Conservation (phyloP, 2,797 vertebrate genomes). For the Poecilia gillii region DNA sequence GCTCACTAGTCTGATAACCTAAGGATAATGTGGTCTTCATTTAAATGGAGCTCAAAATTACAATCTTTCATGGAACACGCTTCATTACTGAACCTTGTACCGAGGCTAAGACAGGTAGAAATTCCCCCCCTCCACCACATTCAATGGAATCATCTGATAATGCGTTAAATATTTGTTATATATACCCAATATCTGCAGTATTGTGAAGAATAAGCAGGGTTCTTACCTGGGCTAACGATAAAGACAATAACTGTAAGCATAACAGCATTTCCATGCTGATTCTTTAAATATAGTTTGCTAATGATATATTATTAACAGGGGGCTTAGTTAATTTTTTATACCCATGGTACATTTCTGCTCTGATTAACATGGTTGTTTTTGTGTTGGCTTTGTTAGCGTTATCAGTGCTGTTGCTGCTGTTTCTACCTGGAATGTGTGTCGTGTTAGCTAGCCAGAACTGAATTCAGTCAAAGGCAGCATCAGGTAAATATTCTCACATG, state of each 20-base stretch:
- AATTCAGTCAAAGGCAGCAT: background rate
- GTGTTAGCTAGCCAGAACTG: background rate
- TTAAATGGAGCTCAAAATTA: background rate
- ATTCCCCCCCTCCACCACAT: background rate
- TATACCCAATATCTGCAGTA: background rate
- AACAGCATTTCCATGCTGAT: background rate
- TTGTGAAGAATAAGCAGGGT: background rate
- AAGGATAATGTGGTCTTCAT: background rate
- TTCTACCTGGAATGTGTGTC: background rate
- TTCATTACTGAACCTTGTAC: background rate
- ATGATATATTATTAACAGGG: background rate
- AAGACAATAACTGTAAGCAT: background rate
- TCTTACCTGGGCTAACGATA: background rate
- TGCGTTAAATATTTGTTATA: background rate
- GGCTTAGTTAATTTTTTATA: background rate
- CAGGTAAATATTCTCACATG: background rate
- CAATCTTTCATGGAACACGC: background rate
- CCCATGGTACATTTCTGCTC: background rate
- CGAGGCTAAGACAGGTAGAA: background rate
- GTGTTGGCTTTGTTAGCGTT: background rate
- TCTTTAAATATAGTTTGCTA: background rate
- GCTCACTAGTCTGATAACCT: background rate
- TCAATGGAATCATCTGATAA: background rate
- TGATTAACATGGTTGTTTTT: background rate
- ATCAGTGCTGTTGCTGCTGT: conserved; percentile 9